Conservation (phyloP, 2,888 invertebrate species). For the Pycnomerus fuliginosus region DNA sequence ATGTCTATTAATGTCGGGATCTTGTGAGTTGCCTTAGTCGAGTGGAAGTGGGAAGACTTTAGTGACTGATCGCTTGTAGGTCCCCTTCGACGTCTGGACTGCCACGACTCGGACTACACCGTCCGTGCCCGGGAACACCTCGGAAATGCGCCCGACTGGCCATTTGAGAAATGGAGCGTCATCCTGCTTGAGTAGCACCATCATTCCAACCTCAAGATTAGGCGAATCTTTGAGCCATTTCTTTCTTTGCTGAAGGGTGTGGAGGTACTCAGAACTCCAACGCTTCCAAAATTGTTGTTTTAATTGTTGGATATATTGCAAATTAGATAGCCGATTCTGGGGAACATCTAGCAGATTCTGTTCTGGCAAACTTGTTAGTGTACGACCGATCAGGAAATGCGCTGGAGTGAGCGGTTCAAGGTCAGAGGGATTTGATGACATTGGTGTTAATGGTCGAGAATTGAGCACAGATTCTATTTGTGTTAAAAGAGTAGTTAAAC, state of each 20-base stretch:
- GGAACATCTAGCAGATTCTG: conserved; percentile 21
- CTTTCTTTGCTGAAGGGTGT: conserved; percentile 28
- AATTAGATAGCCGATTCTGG: conserved; percentile 28
- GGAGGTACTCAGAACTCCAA: conserved; percentile 35
- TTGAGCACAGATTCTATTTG: conserved; percentile 43
- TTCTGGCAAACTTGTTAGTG: conserved; percentile 27
- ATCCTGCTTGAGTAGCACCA: conserved; percentile 41
- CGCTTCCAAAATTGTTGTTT: conserved; percentile 34
- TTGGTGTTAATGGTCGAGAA: conserved; percentile 38
- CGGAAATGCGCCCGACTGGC: conserved; percentile 13
- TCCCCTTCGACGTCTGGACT: neutral
- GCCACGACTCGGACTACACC: neutral
- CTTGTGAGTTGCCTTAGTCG: neutral
- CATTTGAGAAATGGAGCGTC: conserved; percentile 36
- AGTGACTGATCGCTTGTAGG: neutral
- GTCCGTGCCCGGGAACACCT: neutral
- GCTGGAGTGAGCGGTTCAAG: conserved; percentile 33
- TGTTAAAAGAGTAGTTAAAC: conserved; percentile 35
- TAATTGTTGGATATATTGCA: conserved; percentile 31
- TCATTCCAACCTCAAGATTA: conserved; percentile 29
- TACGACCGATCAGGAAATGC: conserved; percentile 37
- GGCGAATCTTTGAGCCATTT: conserved; percentile 24
- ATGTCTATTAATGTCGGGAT: no score
- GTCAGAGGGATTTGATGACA: conserved; percentile 36
- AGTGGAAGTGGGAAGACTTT: neutral